Percentiles rank a stretch among this genome's conserved stretches.
phyloP scores from a whole-genome alignment of 92 coral and sea anemone species.

The Micromussa lordhowensis region DNA sequence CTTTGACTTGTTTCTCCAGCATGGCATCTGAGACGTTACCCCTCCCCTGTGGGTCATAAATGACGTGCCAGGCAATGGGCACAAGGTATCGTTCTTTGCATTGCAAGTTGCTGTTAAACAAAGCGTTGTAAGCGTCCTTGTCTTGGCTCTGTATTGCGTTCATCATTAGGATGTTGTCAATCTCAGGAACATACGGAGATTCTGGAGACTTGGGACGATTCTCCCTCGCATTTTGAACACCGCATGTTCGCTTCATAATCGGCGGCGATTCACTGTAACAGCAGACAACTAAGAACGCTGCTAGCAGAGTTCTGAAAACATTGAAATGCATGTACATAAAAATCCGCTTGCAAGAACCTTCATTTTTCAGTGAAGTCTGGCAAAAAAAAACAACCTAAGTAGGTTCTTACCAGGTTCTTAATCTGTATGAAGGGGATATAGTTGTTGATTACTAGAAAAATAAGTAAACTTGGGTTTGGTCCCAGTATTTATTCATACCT shows the following conservation, averaged over 20 bases:
- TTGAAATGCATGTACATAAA: no score
- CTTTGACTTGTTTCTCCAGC: conserved; percentile 68
- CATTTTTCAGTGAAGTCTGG: no score
- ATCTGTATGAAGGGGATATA: no score
- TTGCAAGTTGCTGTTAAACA: conserved; percentile 35
- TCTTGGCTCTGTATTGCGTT: conserved; percentile 49
- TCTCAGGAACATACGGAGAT: conserved; percentile 49
- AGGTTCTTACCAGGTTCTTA: no score
- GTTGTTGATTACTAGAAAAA: no score
- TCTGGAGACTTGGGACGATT: conserved; percentile 65
- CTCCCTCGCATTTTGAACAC: conserved; percentile 57
- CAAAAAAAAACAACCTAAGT: no score
- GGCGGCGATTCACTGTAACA: not conserved
- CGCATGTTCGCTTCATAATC: conserved; percentile 56
- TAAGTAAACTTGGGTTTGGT: no score
- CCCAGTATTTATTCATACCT: no score
- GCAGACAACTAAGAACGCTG: not conserved
- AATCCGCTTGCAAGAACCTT: no score
- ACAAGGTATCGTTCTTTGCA: conserved; percentile 79
- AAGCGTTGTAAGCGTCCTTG: conserved; percentile 53
- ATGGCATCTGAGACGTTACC: conserved; percentile 70
- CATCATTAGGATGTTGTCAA: conserved; percentile 39
- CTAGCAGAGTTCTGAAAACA: not conserved
- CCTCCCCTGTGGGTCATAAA: conserved; percentile 59
- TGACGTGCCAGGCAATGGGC: conserved; percentile 89